A percentile compares a stretch with the other conserved stretches of the same genome.
These are phyloP conservation scores for Amphiduros pacificus DNA, from an alignment of 2,888 invertebrate species.

Conservation along the genomic window DNA sequence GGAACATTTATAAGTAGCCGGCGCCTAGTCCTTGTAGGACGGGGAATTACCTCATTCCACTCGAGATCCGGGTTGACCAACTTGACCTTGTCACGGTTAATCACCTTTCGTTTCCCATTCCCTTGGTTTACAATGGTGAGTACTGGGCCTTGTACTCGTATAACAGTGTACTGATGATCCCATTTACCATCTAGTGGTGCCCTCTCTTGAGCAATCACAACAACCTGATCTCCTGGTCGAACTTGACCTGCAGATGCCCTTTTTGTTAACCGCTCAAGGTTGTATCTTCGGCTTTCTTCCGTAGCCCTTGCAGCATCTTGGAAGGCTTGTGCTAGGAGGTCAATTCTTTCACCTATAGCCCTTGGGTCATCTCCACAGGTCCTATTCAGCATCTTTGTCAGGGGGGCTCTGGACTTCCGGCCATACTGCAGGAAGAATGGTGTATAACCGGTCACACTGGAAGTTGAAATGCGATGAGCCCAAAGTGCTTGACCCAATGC, in stretches of 20 bases:
- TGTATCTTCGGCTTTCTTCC: constrained; percentile 1
- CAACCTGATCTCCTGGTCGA: constrained; percentile 2
- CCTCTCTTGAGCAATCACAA: not conserved
- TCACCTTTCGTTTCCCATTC: not conserved
- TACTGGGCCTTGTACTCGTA: not conserved
- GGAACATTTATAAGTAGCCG: no score
- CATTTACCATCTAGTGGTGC: not conserved
- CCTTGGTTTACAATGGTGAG: not conserved
- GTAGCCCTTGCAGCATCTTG: constrained; percentile 3
- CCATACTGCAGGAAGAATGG: constrained; percentile 9
- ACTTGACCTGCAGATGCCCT: not conserved
- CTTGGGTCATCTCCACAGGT: constrained; percentile 3
- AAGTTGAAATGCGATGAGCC: not conserved
- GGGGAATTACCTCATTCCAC: not conserved
- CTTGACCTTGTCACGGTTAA: not conserved
- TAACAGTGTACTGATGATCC: constrained; percentile 2
- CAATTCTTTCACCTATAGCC: constrained; percentile 4
- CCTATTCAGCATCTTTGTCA: not conserved
- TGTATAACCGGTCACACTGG: constrained; percentile 1
- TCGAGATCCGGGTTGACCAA: not conserved
- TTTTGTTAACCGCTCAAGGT: not conserved
- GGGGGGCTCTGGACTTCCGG: not conserved
- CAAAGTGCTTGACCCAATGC: not conserved
- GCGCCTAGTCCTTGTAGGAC: not conserved
- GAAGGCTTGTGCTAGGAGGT: not conserved